Base-by-base conservation (phyloP, 2,888 invertebrate genomes). In the Meteorus colon region DNA sequence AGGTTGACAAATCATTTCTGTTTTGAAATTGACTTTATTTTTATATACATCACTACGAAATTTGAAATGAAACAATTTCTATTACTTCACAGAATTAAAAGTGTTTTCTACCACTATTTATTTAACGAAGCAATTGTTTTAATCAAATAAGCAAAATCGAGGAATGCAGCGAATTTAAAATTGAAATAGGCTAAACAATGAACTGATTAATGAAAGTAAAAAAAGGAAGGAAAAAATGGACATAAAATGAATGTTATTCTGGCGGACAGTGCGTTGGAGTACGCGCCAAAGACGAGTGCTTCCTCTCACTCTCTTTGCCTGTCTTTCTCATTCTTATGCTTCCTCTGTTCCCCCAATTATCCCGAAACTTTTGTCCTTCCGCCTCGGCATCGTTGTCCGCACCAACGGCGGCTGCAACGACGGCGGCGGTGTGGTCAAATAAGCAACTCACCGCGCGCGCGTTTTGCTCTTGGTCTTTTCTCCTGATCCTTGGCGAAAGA, bases 291-390 rank as follows among this genome's bases (percentile, higher is more conserved):
- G 45, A 37, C 45, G 27, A 67, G 45, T 68, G 51, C 48, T 45
- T 68, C 55, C 41, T 48, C 68, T 51, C 29, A 16, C 45, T 51
- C 24, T 66, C 41, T 66, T 66, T 19, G 41, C 29, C 48, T 27
- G 24, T 68, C 16, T 24, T 16, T 68, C 51, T 29, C 59, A 27
- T 24, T 41, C 41, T 41, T 41, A 41, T 12, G 41, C 41, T 41
- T 12, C 41, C 41, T 41, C 19, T 65, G 19, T 37, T 41, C 80
- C 79, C 79, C 84, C 84, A 86, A 86, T 86, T 86, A 86, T 84
- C 84, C 80, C 79, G 79, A 84, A 85, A 84, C 84, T 85, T 84
- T 84, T 81, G 84, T 84, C 85, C 86, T 84, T 84, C 82, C 83
- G 84, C 82, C 76, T 82, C 75, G 70, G 67, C 71, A 70, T 73